Conservation (phyloP, 1,140 invertebrate genomes). For the Babylonia areolata region DNA sequence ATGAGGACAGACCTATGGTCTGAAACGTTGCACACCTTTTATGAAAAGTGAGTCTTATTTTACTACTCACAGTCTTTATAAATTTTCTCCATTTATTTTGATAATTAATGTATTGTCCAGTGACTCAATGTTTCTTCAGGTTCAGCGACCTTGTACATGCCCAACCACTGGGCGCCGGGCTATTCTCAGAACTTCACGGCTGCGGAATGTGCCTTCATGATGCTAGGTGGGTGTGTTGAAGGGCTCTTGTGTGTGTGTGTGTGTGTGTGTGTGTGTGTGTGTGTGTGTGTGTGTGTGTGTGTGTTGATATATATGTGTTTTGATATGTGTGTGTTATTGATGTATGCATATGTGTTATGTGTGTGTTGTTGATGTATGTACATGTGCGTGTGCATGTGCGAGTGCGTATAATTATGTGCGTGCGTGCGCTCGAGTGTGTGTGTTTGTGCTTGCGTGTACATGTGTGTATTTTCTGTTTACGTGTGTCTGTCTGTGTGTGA, state of each 20-base stretch:
- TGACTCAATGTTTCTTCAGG: no score
- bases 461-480: no score
- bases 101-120: no score
- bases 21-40: no score
- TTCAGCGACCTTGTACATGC: neutral
- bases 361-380: neutral
- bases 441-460: neutral
- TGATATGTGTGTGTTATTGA: slow-evolving; percentile 5
- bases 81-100: no score
- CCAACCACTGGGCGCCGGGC: neutral
- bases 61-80: no score
- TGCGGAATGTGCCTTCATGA: neutral
- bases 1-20: no score
- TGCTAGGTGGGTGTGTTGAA: neutral
- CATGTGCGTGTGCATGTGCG: neutral
- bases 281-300: neutral
- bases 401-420: neutral
- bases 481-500: no score
- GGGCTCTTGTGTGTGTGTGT: neutral
- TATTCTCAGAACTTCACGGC: neutral
- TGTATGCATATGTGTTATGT: neutral
- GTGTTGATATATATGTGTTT: no score
- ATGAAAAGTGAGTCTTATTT: no score
- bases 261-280: slow-evolving; percentile 15
- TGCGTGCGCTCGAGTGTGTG: neutral